phyloP scores from a whole-genome alignment of 2,888 invertebrate genomes.

The Julus scanicus region DNA sequence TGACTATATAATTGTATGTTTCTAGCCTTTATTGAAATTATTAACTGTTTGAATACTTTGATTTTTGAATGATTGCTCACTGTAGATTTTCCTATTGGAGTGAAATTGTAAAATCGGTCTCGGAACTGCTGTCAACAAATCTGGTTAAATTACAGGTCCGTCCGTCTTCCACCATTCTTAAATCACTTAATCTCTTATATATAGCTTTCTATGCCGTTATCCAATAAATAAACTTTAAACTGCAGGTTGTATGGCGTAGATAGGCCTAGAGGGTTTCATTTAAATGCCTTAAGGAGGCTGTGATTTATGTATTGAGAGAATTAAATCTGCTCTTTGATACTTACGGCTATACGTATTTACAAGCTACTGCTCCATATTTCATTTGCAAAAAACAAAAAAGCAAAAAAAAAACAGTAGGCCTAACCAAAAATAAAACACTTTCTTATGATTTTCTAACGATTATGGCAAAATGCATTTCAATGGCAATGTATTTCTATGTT shows the following conservation, averaged over 20 bases:
- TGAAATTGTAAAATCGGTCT: background rate
- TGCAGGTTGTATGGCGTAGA: background rate
- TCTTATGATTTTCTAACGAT: no score
- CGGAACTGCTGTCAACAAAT: background rate
- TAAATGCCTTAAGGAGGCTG: conserved; percentile 43
- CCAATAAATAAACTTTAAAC: background rate
- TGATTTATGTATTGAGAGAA: conserved; percentile 31
- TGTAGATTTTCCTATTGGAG: background rate
- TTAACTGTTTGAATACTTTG: background rate
- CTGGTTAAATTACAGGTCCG: conserved; percentile 11
- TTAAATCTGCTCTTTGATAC: background rate
- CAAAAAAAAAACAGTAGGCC: no score
- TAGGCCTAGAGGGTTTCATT: background rate
- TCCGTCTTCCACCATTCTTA: conserved; percentile 13
- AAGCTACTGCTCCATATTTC: background rate
- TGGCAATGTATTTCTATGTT: background rate
- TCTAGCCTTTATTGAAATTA: no score
- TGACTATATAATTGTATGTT: no score
- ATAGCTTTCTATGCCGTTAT: background rate
- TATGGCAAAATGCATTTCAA: background rate
- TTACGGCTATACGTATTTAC: background rate
- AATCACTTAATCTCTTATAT: background rate
- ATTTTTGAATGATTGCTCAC: background rate
- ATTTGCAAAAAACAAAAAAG: background rate
- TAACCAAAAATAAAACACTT: no score